These are phyloP conservation scores for Macroramphosus scolopax DNA, from an alignment of 2,797 vertebrate species.

Conservation along the genomic window DNA sequence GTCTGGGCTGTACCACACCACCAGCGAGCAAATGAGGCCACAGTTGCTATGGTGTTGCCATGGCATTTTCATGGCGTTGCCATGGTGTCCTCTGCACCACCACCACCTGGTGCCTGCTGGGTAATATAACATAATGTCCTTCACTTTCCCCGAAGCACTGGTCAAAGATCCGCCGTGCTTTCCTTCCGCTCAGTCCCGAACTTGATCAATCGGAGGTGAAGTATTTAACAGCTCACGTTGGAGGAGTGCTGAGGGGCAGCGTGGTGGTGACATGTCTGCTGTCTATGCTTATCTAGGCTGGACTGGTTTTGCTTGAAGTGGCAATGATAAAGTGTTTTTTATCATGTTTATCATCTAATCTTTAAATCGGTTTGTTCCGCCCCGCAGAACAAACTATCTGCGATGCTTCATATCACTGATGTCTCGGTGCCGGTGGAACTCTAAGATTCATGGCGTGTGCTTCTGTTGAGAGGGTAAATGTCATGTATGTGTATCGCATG, in stretches of 20 bases:
- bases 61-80: slow-evolving; percentile 72
- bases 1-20: slow-evolving; percentile 81
- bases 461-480: no score
- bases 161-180: slow-evolving; percentile 57
- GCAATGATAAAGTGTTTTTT: slow-evolving; percentile 26
- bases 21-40: slow-evolving; percentile 72
- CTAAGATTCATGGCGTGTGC: slow-evolving; percentile 28
- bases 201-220: slow-evolving; percentile 44
- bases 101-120: slow-evolving; percentile 77
- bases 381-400: slow-evolving; percentile 37
- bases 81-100: slow-evolving; percentile 73
- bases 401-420: slow-evolving; percentile 25
- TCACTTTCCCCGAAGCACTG: slow-evolving; percentile 59
- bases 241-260: slow-evolving; percentile 41
- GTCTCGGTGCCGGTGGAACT: slow-evolving; percentile 37
- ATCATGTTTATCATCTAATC: no score
- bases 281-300: slow-evolving; percentile 63
- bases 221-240: slow-evolving; percentile 43
- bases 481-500: slow-evolving; percentile 35
- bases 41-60: slow-evolving; percentile 77
- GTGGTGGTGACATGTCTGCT: slow-evolving; percentile 45
- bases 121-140: slow-evolving; percentile 76
- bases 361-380: slow-evolving; percentile 22
- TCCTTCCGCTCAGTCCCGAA: slow-evolving; percentile 43
- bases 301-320: slow-evolving; percentile 57